phyloP scores from a whole-genome alignment of 1,140 invertebrate genomes.

The Mizuhopecten yessoensis region DNA sequence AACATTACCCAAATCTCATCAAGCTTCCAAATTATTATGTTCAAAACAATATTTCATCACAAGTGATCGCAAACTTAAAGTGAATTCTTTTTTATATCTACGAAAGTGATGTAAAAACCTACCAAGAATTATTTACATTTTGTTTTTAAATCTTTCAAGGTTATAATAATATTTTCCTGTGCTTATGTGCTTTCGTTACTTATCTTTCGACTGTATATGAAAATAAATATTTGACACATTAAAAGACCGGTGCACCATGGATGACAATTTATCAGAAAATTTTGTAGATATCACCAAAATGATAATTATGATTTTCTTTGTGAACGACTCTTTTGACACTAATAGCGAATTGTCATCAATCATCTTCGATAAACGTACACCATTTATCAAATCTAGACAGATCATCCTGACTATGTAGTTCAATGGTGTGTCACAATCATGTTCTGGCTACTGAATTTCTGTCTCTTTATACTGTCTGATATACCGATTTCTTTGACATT shows the following conservation, averaged over 20 bases:
- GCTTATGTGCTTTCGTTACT: too few relatives aligned
- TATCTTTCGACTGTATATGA: too few relatives aligned
- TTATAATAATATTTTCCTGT: too few relatives aligned
- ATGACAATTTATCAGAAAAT: not conserved
- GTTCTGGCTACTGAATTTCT: not conserved
- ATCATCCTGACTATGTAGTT: not conserved
- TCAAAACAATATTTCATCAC: too few relatives aligned
- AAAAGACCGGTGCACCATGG: not conserved
- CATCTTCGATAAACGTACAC: not conserved
- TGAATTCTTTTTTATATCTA: too few relatives aligned
- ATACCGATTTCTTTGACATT: not conserved
- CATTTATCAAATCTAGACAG: constrained; percentile 2
- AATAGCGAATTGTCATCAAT: not conserved
- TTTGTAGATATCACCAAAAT: not conserved
- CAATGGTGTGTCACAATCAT: not conserved
- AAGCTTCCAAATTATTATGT: not conserved
- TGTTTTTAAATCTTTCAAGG: too few relatives aligned
- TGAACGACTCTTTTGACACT: not conserved
- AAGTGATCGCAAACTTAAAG: too few relatives aligned
- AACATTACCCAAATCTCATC: not conserved
- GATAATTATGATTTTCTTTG: not conserved
- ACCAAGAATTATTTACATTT: too few relatives aligned
- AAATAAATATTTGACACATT: too few relatives aligned
- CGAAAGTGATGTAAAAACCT: too few relatives aligned
- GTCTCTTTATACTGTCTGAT: not conserved